Evolutionary conservation across 1,140 invertebrate species (phyloP).

Genomic region (Mesaphorura yosii): DNA sequence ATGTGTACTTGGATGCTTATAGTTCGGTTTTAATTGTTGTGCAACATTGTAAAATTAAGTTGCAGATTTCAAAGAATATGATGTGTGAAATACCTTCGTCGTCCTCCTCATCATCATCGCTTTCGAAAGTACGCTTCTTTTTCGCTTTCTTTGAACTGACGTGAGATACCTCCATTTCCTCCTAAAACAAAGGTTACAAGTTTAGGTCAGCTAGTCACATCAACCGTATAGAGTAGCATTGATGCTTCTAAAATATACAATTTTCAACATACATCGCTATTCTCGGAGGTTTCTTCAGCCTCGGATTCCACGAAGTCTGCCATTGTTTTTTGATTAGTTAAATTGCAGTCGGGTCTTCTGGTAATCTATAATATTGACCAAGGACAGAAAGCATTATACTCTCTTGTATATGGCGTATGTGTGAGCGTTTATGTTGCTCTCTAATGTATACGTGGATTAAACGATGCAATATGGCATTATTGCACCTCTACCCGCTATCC

Average conservation of each 20-base stretch:
- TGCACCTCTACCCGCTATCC: no score
- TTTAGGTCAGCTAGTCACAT: constrained; percentile 4
- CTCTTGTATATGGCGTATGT: no score
- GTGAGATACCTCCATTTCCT: neutral
- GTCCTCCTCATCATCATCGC: constrained; percentile 39
- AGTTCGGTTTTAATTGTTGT: neutral
- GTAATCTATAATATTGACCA: no score
- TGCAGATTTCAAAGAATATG: neutral
- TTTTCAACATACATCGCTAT: constrained; percentile 49
- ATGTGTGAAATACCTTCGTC: constrained; percentile 30
- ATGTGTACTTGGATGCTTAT: neutral
- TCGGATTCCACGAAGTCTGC: constrained; percentile 69
- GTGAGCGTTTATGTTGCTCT: no score
- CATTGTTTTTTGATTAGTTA: no score
- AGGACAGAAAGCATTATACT: no score
- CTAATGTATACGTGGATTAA: no score
- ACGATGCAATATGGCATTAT: no score
- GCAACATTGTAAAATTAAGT: neutral
- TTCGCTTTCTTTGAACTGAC: constrained; percentile 42
- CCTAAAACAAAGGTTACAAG: neutral
- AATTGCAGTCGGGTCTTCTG: no score
- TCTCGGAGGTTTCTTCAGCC: constrained; percentile 68
- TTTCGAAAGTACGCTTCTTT: constrained; percentile 50
- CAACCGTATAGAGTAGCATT: neutral
- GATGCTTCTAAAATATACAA: constrained; percentile 30